These are phyloP conservation scores for Dolichallabes microphthalmus DNA, from an alignment of 2,113 vertebrate genomes.

Conservation along the genomic window DNA sequence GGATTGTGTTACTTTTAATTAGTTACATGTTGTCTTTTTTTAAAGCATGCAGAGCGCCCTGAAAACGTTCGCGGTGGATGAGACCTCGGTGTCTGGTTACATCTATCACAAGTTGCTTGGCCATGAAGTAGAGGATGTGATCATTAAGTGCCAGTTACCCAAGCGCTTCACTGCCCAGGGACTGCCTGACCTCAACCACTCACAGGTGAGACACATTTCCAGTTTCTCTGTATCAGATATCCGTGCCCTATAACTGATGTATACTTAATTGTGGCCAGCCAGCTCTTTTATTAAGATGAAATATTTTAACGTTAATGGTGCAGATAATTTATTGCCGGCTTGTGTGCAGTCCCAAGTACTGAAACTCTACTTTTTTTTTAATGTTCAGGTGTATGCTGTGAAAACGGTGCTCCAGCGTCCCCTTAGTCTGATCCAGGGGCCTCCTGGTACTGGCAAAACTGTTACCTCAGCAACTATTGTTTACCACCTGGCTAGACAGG, in stretches of 20 bases:
- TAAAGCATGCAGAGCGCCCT: constrained; percentile 95
- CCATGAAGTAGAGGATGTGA: constrained; percentile 97
- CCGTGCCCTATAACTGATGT: neutral
- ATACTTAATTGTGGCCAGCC: neutral
- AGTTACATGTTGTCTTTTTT: constrained; percentile 29
- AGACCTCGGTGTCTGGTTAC: constrained; percentile 96
- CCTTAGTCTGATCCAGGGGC: constrained; percentile 96
- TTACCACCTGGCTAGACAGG: constrained; percentile 94
- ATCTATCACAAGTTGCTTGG: constrained; percentile 97
- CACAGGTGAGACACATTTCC: constrained; percentile 77
- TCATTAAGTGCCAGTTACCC: constrained; percentile 97
- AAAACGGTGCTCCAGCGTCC: constrained; percentile 97
- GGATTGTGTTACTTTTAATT: neutral
- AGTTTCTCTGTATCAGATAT: neutral
- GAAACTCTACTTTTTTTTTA: neutral
- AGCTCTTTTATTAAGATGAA: neutral
- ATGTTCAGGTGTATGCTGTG: constrained; percentile 90
- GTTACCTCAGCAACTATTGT: constrained; percentile 98
- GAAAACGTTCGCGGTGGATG: constrained; percentile 95
- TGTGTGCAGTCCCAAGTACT: neutral
- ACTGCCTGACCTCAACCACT: constrained; percentile 97
- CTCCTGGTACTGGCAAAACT: constrained; percentile 94
- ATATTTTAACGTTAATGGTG: neutral
- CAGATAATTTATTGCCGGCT: neutral
- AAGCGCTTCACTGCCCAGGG: constrained; percentile 98